A percentile compares a stretch with the other conserved stretches of the same genome.
Conservation (phyloP, 2,797 vertebrate genomes). For the Centropyge bicolor region DNA sequence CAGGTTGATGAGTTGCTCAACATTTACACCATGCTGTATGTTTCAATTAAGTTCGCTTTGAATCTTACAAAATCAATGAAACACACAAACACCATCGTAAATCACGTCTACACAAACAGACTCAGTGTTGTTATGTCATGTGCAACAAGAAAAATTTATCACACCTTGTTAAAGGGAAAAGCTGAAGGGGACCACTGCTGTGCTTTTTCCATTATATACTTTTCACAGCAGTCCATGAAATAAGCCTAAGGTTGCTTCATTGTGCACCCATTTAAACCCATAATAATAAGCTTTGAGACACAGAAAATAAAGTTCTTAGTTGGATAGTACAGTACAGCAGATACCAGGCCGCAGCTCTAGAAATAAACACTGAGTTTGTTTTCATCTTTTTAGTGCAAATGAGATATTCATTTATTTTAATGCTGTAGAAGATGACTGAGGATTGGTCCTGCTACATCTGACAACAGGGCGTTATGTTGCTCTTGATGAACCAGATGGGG, state of each 20-base stretch:
- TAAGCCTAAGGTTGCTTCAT: background rate
- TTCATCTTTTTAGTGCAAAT: background rate
- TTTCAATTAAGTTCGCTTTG: background rate
- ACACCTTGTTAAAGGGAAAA: background rate
- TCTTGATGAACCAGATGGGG: background rate
- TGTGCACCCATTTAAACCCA: background rate
- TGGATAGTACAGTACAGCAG: background rate
- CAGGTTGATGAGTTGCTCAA: background rate
- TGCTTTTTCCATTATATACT: background rate
- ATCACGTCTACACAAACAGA: conserved; percentile 1
- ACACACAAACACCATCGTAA: background rate
- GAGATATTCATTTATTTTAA: background rate
- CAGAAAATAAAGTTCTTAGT: background rate
- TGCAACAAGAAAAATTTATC: background rate
- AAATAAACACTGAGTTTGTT: background rate
- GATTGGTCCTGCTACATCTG: background rate
- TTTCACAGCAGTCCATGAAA: background rate
- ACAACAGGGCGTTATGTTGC: background rate
- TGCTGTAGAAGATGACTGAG: background rate
- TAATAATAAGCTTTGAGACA: background rate
- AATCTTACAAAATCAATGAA: conserved; percentile 21
- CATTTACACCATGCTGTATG: background rate
- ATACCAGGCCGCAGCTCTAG: no score
- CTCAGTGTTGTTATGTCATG: background rate
- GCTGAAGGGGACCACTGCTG: background rate